A percentile compares a stretch with the other conserved stretches of the same genome.
phyloP scores from a whole-genome alignment of 2,888 invertebrate genomes.

The Polydrusus pterygomalis region DNA sequence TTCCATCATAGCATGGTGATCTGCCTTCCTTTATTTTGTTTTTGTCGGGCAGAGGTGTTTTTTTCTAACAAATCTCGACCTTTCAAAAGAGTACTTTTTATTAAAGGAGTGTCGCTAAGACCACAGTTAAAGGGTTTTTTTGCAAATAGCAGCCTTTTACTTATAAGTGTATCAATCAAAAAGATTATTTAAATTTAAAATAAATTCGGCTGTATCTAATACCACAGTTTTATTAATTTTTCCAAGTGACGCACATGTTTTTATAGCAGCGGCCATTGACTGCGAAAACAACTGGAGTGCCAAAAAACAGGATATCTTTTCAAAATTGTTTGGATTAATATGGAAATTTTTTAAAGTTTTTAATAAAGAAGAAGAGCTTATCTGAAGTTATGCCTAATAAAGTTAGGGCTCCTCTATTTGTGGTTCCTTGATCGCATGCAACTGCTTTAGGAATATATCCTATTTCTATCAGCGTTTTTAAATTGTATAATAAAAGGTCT shows the following conservation, averaged over 20 bases:
- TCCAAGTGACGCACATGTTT: neutral
- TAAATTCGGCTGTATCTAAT: conserved; percentile 17
- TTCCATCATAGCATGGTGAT: conserved; percentile 9
- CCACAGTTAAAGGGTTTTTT: conserved; percentile 16
- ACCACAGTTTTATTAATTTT: neutral
- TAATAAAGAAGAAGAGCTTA: neutral
- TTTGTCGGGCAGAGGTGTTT: neutral
- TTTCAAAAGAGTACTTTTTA: too few species aligned
- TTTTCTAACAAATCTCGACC: too few species aligned
- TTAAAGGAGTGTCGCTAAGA: neutral
- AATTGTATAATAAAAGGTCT: neutral
- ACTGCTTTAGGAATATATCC: neutral
- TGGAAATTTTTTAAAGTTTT: neutral
- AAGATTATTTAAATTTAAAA: conserved; percentile 5
- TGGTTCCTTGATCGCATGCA: conserved; percentile 6
- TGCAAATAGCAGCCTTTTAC: conserved; percentile 1
- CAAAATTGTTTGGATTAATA: conserved; percentile 14
- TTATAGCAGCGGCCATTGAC: conserved; percentile 6
- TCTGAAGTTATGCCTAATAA: neutral
- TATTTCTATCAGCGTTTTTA: neutral
- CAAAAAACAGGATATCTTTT: conserved; percentile 3
- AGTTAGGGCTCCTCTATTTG: neutral
- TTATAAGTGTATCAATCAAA: conserved; percentile 11
- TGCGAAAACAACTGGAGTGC: neutral
- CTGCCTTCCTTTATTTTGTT: conserved; percentile 1